Conservation (phyloP, 2,888 invertebrate species). For the Scaptomyza flava region DNA sequence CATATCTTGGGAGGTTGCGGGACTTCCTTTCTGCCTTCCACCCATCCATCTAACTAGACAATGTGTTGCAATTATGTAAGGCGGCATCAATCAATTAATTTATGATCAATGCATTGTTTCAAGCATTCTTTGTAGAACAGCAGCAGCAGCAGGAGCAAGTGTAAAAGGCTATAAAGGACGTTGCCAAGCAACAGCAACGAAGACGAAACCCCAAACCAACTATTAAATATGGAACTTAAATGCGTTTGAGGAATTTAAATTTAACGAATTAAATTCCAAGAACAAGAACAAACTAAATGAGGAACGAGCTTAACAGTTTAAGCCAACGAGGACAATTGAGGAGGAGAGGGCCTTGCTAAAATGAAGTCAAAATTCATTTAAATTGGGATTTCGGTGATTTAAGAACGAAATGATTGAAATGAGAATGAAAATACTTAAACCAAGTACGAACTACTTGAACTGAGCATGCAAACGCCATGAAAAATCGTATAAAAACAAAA, state of each 20-base stretch:
- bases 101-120: slow-evolving; percentile 43
- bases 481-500: no score
- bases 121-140: neutral
- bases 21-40: slow-evolving; percentile 4
- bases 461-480: no score
- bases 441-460: no score
- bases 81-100: slow-evolving; percentile 69
- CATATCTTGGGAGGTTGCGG: neutral
- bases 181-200: neutral
- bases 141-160: neutral
- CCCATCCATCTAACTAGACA: slow-evolving; percentile 44
- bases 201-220: neutral
- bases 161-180: neutral
- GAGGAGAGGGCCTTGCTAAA: no score
- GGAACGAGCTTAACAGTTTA: no score
- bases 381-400: no score
- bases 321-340: no score
- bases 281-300: no score
- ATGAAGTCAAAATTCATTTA: no score
- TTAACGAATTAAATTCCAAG: neutral
- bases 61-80: slow-evolving; percentile 68
- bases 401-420: no score
- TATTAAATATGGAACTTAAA: neutral
- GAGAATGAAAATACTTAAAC: no score
- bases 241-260: neutral